Base-by-base conservation (phyloP, 2,797 vertebrate genomes). In the Microctenopoma lineatum region DNA sequence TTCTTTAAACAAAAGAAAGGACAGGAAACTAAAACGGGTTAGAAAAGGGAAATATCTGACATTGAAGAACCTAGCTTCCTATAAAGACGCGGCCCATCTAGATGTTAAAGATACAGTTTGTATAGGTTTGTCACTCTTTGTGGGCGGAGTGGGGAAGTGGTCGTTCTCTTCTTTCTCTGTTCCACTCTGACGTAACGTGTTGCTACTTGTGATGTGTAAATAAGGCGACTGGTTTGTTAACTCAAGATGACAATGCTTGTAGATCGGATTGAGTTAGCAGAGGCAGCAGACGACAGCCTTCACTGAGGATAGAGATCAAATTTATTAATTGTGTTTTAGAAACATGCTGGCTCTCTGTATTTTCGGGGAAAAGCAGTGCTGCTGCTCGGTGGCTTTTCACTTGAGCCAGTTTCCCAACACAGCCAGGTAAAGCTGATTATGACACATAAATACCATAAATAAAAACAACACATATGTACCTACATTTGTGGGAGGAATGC, bases 61-160 rank as follows among this genome's bases (percentile, higher is more conserved):
- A 3, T 27, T 10, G 38, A 47, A 0, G 57, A 73, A 48, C 2
- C 21, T 0, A 1, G 3, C 7, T 25, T 52, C 70, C 42, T 44
- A 7, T 27, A n/a, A 11, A 16, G 1, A 3, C 44, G 29, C 0
- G n/a, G n/a, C 52, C 11, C 4, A 25, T 39, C 6, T 21, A 1
- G 38, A 48, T 56, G 14, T 42, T 42, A 8, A 56, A 29, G 29
- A 56, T 27, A 6, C 26, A 1, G 0, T 45, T 70, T 60, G 21
- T 61, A 74, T 61, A 60, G 39, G 79, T 77, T 73, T 56, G 50
- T 63, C 42, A 13, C 50, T 73, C 54, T 13, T 38, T 58, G 59
- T 18, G 38, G 34, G 60, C 2, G 0, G 1, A 65, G 41, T 8
- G 6, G 15, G 48, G 34, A 32, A 16, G 15, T 10, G 0, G 2